Conservation (phyloP, 1,140 invertebrate genomes). For the Chlorops oryzae region DNA sequence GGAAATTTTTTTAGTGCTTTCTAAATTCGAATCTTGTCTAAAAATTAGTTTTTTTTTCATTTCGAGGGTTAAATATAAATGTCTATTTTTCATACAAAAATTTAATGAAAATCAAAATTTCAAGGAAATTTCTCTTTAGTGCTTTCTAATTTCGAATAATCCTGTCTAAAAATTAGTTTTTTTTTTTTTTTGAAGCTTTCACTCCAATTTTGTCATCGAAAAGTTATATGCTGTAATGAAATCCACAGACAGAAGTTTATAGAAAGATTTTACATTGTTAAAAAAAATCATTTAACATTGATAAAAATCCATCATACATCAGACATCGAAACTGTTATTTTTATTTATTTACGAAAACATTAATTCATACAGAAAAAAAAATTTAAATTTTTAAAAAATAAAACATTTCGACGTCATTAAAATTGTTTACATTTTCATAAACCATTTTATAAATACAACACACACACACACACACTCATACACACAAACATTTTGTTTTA, state of each 20-base stretch:
- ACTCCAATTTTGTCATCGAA: slow-evolving; percentile 14
- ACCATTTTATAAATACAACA: neutral
- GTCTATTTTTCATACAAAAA: too few relatives aligned
- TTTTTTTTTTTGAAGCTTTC: slow-evolving; percentile 13
- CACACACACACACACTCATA: neutral
- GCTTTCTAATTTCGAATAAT: neutral
- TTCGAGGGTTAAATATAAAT: neutral
- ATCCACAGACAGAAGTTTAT: neutral
- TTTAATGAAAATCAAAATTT: too few relatives aligned
- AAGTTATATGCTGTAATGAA: neutral
- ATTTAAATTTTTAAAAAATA: slow-evolving; percentile 5
- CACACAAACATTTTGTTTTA: neutral
- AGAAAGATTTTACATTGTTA: slow-evolving; percentile 9
- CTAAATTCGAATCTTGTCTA: too few relatives aligned
- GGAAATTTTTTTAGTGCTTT: too few relatives aligned
- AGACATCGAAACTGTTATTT: too few relatives aligned
- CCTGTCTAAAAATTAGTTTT: neutral
- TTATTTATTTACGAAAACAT: slow-evolving; percentile 13
- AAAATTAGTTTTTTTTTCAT: slow-evolving; percentile 5
- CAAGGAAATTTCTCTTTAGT: neutral
- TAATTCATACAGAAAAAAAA: neutral
- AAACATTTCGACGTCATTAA: neutral
- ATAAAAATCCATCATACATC: slow-evolving; percentile 4
- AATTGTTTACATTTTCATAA: neutral
- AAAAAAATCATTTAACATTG: slow-evolving; percentile 13